phyloP scores from a whole-genome alignment of 1,140 invertebrate species.

The Telenomus remus region DNA sequence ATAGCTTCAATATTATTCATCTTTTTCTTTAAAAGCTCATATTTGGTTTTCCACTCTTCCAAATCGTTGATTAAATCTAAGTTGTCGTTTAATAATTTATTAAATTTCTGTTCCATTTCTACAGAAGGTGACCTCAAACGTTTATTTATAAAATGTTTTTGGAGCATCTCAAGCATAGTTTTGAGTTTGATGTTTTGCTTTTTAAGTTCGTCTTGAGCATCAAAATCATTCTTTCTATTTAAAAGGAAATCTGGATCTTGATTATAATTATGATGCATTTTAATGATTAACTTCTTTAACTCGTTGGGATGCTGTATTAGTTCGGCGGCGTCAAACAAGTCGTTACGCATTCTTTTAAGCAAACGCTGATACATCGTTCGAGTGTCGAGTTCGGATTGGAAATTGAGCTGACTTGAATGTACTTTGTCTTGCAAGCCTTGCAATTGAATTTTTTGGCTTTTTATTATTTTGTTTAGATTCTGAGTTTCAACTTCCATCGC shows the following conservation, averaged over 20 bases:
- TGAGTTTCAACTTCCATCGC: constrained; percentile 85
- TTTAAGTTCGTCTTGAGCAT: constrained; percentile 86
- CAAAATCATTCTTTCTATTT: constrained; percentile 79
- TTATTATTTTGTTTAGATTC: constrained; percentile 81
- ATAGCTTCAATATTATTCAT: constrained; percentile 83
- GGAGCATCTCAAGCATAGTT: constrained; percentile 80
- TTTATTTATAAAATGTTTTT: constrained; percentile 73
- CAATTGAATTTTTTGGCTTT: constrained; percentile 82
- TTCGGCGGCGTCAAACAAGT: constrained; percentile 84
- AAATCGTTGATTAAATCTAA: constrained; percentile 84
- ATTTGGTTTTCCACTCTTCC: constrained; percentile 81
- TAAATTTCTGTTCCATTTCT: constrained; percentile 69
- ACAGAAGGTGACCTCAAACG: constrained; percentile 67
- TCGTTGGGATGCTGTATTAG: constrained; percentile 85
- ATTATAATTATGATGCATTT: constrained; percentile 86
- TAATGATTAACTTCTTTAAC: constrained; percentile 85
- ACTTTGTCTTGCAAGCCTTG: constrained; percentile 86
- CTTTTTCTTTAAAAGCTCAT: constrained; percentile 79
- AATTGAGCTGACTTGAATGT: constrained; percentile 80
- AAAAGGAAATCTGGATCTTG: constrained; percentile 80
- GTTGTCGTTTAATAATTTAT: constrained; percentile 82
- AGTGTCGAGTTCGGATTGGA: constrained; percentile 80
- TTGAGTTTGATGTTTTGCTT: constrained; percentile 88
- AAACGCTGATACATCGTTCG: constrained; percentile 81
- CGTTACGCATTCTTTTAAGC: constrained; percentile 84